Evolutionary conservation across 2,888 invertebrate genomes (phyloP).

Genomic region (Lathronympha strigana): DNA sequence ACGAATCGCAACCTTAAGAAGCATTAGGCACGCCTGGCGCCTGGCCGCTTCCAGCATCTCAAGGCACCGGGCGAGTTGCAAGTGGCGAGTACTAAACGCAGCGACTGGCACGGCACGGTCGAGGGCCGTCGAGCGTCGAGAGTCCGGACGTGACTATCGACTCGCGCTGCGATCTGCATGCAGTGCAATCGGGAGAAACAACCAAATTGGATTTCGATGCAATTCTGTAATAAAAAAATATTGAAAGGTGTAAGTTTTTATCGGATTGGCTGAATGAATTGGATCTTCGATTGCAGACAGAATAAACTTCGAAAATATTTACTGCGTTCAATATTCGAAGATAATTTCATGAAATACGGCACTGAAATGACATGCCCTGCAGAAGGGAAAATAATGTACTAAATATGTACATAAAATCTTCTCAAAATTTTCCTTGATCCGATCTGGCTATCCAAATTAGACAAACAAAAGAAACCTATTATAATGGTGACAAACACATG

Average conservation of each 20-base stretch:
- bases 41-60: constrained; percentile 45
- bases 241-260: constrained; percentile 8
- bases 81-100: constrained; percentile 53
- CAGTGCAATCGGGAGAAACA: constrained; percentile 43
- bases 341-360: no score
- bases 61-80: constrained; percentile 44
- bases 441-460: no score
- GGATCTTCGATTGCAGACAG: not conserved
- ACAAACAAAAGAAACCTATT: no score
- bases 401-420: no score
- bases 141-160: constrained; percentile 73
- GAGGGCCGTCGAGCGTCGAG: constrained; percentile 66
- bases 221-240: constrained; percentile 11
- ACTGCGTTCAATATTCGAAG: no score
- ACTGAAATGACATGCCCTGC: no score
- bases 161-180: constrained; percentile 46
- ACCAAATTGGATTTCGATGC: constrained; percentile 35
- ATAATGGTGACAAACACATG: no score
- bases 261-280: constrained; percentile 3
- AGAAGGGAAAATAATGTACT: no score
- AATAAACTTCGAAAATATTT: not conserved
- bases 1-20: constrained; percentile 33
- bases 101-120: constrained; percentile 49
- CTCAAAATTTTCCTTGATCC: no score
- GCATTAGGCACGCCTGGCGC: constrained; percentile 39